Percentiles rank a stretch among this genome's conserved stretches.
These are phyloP conservation scores for Sebastes matsubarae DNA, from an alignment of 2,797 vertebrate genomes.

Conservation along the genomic window DNA sequence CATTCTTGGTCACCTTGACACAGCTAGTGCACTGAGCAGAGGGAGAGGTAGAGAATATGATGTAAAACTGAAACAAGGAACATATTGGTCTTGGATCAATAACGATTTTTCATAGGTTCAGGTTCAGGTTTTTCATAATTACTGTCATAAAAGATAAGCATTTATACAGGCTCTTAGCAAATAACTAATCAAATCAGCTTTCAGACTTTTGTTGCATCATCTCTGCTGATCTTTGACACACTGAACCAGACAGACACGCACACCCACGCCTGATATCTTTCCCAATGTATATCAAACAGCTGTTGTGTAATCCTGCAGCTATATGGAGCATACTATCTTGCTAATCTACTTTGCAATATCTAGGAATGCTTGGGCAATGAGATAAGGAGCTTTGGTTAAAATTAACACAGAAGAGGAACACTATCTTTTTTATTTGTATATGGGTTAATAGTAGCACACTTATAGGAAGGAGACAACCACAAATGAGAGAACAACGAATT, in stretches of 20 bases:
- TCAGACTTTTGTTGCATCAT: neutral
- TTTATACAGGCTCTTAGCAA: neutral
- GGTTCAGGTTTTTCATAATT: neutral
- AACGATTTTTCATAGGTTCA: neutral
- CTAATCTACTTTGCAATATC: neutral
- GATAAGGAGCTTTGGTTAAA: slow-evolving; percentile 6
- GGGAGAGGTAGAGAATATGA: neutral
- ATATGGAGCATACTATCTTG: neutral
- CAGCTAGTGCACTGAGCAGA: neutral
- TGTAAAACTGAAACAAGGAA: neutral
- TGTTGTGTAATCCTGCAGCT: neutral
- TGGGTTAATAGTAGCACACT: neutral
- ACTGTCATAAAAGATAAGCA: neutral
- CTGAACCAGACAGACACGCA: neutral
- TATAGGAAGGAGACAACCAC: neutral
- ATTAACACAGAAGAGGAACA: neutral
- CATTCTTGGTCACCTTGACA: neutral
- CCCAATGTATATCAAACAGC: neutral
- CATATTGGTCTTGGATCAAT: neutral
- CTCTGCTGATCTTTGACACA: slow-evolving; percentile 3
- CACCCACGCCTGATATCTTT: neutral
- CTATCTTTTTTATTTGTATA: neutral
- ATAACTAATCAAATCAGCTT: neutral
- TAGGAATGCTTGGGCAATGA: neutral
- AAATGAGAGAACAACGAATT: neutral